These are phyloP conservation scores for Dendrolimus kikuchii DNA, from an alignment of 1,140 invertebrate species.

Conservation along the genomic window DNA sequence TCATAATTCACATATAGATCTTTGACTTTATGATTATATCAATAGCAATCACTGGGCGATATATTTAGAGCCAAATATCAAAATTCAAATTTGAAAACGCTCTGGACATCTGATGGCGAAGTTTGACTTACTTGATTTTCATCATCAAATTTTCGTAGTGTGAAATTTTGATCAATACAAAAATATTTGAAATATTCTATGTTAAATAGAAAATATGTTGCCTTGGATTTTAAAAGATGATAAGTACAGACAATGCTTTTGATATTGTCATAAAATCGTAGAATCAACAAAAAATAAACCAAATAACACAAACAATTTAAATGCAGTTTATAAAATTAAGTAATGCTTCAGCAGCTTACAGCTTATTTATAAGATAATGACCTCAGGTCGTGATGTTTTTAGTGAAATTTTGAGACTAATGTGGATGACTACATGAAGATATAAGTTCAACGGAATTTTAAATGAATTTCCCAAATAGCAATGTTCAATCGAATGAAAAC, in stretches of 20 bases:
- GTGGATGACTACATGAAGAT: background rate
- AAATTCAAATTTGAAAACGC: no score
- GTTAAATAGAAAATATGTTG: no score
- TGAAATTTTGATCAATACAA: no score
- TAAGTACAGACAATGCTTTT: no score
- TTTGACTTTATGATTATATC: slow-evolving; percentile 40
- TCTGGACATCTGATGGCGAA: no score
- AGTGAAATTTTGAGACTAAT: slow-evolving; percentile 4
- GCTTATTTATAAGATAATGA: slow-evolving; percentile 28
- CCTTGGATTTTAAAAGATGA: no score
- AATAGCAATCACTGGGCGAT: slow-evolving; percentile 7
- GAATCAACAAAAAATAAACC: slow-evolving; percentile 12
- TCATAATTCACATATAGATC: slow-evolving; percentile 29
- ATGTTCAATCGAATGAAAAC: slow-evolving; percentile 8
- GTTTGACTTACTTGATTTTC: no score
- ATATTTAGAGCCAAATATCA: no score
- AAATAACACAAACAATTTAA: slow-evolving; percentile 48
- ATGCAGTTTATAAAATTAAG: slow-evolving; percentile 43
- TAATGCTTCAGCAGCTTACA: slow-evolving; percentile 45
- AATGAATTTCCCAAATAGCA: background rate
- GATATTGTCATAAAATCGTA: no score
- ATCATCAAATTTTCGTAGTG: no score
- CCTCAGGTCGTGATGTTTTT: slow-evolving; percentile 7
- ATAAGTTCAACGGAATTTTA: background rate
- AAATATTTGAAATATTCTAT: no score